Percentiles rank a stretch among this genome's conserved stretches.
Conservation (phyloP, 35 echinoderm and acorn worm species). For the Stichopus chloronotus region DNA sequence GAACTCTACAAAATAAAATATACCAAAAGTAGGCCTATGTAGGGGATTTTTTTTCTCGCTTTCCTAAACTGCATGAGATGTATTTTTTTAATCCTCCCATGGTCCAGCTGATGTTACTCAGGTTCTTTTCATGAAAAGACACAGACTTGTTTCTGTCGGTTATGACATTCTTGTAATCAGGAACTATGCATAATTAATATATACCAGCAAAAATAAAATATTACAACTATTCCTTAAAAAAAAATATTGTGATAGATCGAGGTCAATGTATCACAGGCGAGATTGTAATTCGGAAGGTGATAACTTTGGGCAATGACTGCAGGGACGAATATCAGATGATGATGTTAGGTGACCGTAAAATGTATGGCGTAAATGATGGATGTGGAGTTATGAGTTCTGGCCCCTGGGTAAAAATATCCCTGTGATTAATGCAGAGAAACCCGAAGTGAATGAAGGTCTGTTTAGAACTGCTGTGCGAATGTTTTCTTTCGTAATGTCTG, state of each 20-base stretch:
- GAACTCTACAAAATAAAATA: no score
- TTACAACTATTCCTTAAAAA: no score
- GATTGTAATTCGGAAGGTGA: background rate
- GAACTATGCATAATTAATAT: no score
- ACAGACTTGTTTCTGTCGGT: no score
- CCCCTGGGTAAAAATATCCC: background rate
- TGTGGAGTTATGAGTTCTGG: slow-evolving; percentile 5
- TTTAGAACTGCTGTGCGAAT: background rate
- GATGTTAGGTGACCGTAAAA: slow-evolving; percentile 19
- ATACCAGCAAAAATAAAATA: no score
- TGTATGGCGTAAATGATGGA: slow-evolving; percentile 10
- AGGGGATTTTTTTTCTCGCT: no score
- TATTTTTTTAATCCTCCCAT: no score
- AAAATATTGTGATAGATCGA: background rate
- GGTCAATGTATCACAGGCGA: background rate
- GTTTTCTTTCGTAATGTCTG: background rate
- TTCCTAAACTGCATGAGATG: no score
- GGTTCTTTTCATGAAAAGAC: no score
- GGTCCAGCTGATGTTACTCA: no score
- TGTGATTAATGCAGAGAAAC: background rate
- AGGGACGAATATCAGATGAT: background rate
- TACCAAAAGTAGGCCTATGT: no score
- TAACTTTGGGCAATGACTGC: background rate
- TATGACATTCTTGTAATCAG: no score
- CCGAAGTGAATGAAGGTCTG: background rate